Evolutionary conservation across 2,888 invertebrate species (phyloP), one percentile per base, ranked within the genome.

Genomic region (Cantharis rustica): DNA sequence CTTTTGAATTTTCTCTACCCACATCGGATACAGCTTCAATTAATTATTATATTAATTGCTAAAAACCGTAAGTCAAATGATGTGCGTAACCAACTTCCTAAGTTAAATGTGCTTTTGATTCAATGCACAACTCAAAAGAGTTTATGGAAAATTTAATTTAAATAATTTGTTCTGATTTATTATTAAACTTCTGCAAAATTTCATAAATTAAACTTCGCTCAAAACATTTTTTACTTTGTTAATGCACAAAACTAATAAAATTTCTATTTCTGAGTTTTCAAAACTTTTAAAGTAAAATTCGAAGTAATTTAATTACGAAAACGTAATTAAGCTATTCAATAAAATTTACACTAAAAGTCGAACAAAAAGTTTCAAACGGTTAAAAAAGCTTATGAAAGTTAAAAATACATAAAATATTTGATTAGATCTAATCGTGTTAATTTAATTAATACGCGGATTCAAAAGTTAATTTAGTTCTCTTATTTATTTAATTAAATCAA

Each of bases 1-100:
- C 16, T 27, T 20, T 69, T 31, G 47, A 47, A 27, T 69, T 69
- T 69, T 69, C 31, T 16, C 31, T 31, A 64, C 20, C 20, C 69
- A 69, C 20, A 69, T 69, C 69, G 69, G 26, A 69, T 16, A 69
- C 26, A 69, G 20, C 69, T 27, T 27, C 26, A 27, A 69, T 69
- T 27, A 69, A 69, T 27, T 31, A 69, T 23, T 69, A 27, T 69
- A 26, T 26, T 66, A 66, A 66, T 66, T 66, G 64, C 23, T 66
- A 66, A 66, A n/a, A 66, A 17, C 17, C 64, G 17, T 23, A 66
- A 66, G 64, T 20, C 64, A 66, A 66, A 66, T 23, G 64, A 66
- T 66, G 64, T 66, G 20, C 17, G 16, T n/a, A 66, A 66, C 64
- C 17, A 23, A 66, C 64, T 66, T 66, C 47, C n/a, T n/a, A 47